Conservation (phyloP, 2,888 invertebrate genomes). For the Ectobius pallidus region DNA sequence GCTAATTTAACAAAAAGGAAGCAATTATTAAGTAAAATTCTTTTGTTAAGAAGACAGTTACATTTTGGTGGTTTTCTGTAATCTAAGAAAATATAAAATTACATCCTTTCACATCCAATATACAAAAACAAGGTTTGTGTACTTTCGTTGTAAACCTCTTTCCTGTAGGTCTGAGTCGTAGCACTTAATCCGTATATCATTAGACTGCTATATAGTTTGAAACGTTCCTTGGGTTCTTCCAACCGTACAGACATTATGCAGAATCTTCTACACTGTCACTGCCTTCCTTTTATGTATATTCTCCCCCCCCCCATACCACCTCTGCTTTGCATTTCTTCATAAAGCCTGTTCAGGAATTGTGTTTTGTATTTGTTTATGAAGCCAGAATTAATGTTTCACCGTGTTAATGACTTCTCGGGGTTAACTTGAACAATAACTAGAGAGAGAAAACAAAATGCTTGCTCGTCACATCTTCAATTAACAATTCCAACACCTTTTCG, state of each 20-base stretch:
- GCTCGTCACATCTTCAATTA: conserved; percentile 18
- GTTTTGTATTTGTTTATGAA: conserved; percentile 29
- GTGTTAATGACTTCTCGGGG: conserved; percentile 18
- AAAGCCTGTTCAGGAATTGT: conserved; percentile 51
- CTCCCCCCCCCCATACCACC: conserved; percentile 38
- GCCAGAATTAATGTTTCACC: conserved; percentile 24
- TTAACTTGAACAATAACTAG: conserved; percentile 23
- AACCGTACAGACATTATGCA: background rate
- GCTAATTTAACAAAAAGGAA: no score
- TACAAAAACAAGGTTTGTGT: background rate
- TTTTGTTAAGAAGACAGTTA: no score
- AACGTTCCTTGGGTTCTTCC: background rate
- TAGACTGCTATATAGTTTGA: background rate
- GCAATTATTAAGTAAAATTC: no score
- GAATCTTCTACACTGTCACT: background rate
- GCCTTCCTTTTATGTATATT: conserved; percentile 12
- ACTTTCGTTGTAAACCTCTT: background rate
- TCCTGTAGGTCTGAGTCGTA: background rate
- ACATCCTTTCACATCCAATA: background rate
- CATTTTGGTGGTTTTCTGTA: no score
- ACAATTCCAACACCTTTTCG: conserved; percentile 22
- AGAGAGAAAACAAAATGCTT: conserved; percentile 15
- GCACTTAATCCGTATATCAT: background rate
- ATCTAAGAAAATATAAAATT: background rate
- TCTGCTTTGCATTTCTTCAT: conserved; percentile 36